phyloP scores from a whole-genome alignment of 1,140 invertebrate genomes.

The Cydia fagiglandana region DNA sequence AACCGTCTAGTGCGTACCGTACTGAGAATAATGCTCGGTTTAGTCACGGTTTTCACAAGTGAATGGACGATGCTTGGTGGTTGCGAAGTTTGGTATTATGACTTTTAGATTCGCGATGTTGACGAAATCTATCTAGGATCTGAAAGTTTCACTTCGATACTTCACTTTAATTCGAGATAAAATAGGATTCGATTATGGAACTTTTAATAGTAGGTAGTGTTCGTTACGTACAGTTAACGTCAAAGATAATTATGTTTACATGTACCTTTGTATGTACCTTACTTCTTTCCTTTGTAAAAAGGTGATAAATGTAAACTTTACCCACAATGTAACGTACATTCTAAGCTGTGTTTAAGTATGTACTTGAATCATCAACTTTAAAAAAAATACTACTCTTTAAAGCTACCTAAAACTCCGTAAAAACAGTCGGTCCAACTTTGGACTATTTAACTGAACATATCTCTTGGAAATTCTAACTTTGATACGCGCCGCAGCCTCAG shows the following conservation, averaged over 20 bases:
- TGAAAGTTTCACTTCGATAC: neutral
- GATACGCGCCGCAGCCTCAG: neutral
- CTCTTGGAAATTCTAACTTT: neutral
- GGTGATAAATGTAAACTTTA: too few species aligned
- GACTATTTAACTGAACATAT: neutral
- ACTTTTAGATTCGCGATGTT: neutral
- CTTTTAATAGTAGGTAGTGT: neutral
- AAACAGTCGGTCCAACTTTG: too few species aligned
- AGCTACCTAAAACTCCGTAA: too few species aligned
- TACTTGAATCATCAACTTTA: too few species aligned
- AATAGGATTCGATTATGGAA: neutral
- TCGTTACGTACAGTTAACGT: too few species aligned
- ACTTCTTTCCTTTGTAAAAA: too few species aligned
- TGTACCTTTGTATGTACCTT: too few species aligned
- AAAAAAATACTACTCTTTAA: too few species aligned
- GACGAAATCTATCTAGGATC: neutral
- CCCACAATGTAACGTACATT: too few species aligned
- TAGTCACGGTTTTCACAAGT: conserved; percentile 8
- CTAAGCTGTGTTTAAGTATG: too few species aligned
- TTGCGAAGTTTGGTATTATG: conserved; percentile 6
- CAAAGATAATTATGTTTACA: too few species aligned
- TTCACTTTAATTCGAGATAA: neutral
- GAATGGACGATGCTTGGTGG: neutral
- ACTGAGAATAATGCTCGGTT: neutral
- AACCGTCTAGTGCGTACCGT: neutral